A percentile compares a stretch with the other conserved stretches of the same genome.
These are phyloP conservation scores for Neopipo cinnamomea DNA, from an alignment of 2,113 vertebrate species.

Conservation along the genomic window DNA sequence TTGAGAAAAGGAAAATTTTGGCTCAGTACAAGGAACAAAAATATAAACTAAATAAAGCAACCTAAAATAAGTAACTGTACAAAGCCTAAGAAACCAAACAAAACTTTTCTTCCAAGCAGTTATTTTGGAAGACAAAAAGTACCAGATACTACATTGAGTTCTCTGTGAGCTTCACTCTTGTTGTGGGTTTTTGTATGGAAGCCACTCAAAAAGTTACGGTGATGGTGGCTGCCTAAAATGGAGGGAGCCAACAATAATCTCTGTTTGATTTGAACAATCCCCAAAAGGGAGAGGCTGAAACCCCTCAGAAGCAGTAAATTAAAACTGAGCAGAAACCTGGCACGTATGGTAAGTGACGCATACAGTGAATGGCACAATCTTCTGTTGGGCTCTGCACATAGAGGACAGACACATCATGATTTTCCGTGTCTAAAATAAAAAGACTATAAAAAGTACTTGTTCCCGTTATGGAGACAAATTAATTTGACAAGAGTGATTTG, in stretches of 20 bases:
- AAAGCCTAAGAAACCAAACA: constrained; percentile 60
- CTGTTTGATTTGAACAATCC: constrained; percentile 7
- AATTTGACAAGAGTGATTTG: constrained; percentile 11
- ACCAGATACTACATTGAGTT: neutral
- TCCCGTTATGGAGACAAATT: constrained; percentile 38
- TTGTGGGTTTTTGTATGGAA: neutral
- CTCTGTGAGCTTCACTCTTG: neutral
- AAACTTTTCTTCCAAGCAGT: neutral
- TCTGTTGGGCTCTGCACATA: neutral
- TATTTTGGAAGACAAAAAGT: constrained; percentile 40
- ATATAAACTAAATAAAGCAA: constrained; percentile 2
- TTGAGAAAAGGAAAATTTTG: constrained; percentile 2
- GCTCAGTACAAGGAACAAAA: constrained; percentile 21
- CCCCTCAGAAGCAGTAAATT: constrained; percentile 45
- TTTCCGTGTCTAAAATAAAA: constrained; percentile 38
- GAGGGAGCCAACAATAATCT: neutral
- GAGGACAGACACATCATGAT: constrained; percentile 19
- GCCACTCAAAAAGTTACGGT: neutral
- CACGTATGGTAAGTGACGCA: neutral
- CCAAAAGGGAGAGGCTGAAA: constrained; percentile 8
- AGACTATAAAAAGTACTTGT: constrained; percentile 50
- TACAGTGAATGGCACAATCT: constrained; percentile 19
- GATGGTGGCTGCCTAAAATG: constrained; percentile 26
- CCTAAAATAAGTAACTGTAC: constrained; percentile 42
- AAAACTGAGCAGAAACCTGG: constrained; percentile 44